A percentile compares a stretch with the other conserved stretches of the same genome.
Evolutionary conservation across 2,113 vertebrate genomes (phyloP).

Genomic region (Myxocyprinus asiaticus): DNA sequence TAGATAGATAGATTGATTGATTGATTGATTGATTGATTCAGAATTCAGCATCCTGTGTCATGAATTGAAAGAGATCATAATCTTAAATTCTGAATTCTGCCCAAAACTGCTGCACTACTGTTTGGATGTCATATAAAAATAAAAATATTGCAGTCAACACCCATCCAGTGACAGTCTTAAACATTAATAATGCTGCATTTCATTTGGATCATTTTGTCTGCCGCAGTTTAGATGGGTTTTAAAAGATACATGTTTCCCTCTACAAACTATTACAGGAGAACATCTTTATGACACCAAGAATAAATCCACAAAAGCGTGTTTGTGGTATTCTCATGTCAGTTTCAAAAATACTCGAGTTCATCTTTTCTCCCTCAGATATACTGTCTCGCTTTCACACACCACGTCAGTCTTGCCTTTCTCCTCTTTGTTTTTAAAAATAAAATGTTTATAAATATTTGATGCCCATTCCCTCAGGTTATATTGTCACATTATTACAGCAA

Average conservation of each 20-base stretch:
- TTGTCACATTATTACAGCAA: no score
- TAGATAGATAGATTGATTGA: no score
- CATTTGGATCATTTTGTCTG: slow-evolving; percentile 11
- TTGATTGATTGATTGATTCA: no score
- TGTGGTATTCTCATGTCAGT: slow-evolving; percentile 39
- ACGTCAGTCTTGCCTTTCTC: slow-evolving; percentile 48
- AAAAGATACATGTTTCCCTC: slow-evolving; percentile 32
- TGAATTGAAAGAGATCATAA: no score
- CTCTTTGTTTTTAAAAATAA: slow-evolving; percentile 50
- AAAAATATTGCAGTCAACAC: no score
- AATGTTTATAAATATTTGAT: slow-evolving; percentile 60
- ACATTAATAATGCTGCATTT: slow-evolving; percentile 7
- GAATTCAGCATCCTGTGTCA: no score
- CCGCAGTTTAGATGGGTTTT: slow-evolving; percentile 18
- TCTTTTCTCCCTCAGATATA: slow-evolving; percentile 16
- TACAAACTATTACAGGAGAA: slow-evolving; percentile 38
- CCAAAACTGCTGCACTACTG: no score
- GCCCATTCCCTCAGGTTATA: slow-evolving; percentile 48
- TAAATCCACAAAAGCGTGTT: slow-evolving; percentile 51
- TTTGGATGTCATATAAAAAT: no score
- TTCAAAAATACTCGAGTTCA: slow-evolving; percentile 20
- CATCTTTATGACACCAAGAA: slow-evolving; percentile 32
- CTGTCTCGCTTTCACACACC: not conserved
- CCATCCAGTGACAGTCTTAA: slow-evolving; percentile 6
- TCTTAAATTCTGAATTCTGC: no score